These are phyloP conservation scores for Seladonia tumulorum DNA, from an alignment of 2,888 invertebrate genomes.

Conservation along the genomic window DNA sequence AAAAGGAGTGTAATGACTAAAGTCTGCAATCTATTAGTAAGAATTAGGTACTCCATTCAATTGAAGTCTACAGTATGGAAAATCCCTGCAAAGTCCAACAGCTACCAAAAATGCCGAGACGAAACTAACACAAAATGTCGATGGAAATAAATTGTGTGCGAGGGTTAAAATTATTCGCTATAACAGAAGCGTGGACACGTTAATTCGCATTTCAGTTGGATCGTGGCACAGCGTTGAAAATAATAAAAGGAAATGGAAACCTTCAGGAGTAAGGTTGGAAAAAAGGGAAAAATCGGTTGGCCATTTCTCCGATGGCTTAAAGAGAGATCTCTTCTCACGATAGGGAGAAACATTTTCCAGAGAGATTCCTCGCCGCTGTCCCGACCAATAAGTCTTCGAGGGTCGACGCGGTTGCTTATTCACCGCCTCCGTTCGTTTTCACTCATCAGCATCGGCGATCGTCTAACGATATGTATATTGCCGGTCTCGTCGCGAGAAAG, in stretches of 20 bases:
- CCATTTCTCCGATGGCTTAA: conserved; percentile 13
- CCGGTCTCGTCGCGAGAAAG: conserved; percentile 67
- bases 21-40: no score
- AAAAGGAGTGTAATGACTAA: no score
- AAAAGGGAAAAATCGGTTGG: neutral
- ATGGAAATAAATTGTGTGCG: neutral
- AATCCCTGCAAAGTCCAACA: no score
- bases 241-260: neutral
- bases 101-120: no score
- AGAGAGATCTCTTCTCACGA: conserved; percentile 38
- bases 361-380: conserved; percentile 17
- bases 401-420: conserved; percentile 37
- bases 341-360: conserved; percentile 10
- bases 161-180: neutral
- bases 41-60: no score
- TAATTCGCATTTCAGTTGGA: no score
- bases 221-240: neutral
- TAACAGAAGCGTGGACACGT: no score
- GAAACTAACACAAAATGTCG: neutral
- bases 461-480: conserved; percentile 49
- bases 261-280: neutral
- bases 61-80: no score
- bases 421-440: conserved; percentile 68
- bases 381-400: conserved; percentile 44
- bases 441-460: conserved; percentile 65